Base-by-base conservation (phyloP, 2,797 vertebrate species). In the Selene dorsalis region DNA sequence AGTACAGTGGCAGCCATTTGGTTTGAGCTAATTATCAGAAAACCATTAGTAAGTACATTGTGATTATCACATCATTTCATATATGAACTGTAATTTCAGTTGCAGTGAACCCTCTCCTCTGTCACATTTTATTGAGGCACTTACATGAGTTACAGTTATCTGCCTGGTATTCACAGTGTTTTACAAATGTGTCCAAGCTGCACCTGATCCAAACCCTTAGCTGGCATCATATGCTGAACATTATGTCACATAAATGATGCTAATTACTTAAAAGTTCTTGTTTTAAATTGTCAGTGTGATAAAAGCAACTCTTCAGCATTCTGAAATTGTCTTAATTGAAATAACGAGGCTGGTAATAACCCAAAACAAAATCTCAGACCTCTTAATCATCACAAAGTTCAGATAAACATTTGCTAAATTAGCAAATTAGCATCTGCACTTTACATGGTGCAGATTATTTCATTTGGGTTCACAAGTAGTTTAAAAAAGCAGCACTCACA, bases 321-420 rank as follows among this genome's bases (percentile, higher is more conserved):
- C 10, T 35, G 52, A 74, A 78, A 76, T 41, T 38, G 20, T 55
- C 47, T 16, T 72, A 35, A 82, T 78, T 66, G 47, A 69, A 80
- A 81, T 75, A 28, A 60, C 32, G 57, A 66, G 20, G 32, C 43
- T 30, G 12, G 24, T 53, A 56, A 70, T 58, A 26, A 60, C 6
- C 48, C 73, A 80, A 75, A 82, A 73, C 59, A 56, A 39, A 53
- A 77, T 77, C 60, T 68, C 53, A 82, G 14, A 73, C 58, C 58
- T 45, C 32, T 62, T 68, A 50, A 48, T 73, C 32, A 78, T 58
- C 57, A 45, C 39, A 48, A 45, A 72, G 69, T 77, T 84, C 55
- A 72, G 53, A 72, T 62, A 80, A 80, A 30, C 35, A 47, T 70
- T 56, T 13, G 48, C 56, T 66, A 70, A 80, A 79, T 80, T 64